Evolutionary conservation across 2,797 vertebrate genomes (phyloP), one percentile per base, ranked within the genome.

Genomic region (Ficedula albicollis): DNA sequence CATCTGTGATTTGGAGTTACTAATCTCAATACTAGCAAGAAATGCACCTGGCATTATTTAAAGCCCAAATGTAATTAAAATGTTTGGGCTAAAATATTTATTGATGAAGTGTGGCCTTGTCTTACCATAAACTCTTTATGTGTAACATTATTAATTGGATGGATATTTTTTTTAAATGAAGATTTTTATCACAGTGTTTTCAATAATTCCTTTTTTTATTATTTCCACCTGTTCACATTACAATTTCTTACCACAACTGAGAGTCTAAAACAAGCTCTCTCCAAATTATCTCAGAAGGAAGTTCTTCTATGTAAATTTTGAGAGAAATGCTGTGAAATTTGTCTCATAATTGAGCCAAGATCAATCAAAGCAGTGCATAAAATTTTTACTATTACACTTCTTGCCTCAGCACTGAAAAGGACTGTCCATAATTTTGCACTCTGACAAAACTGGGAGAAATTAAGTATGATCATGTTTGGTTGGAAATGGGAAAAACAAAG

Each of bases 401-500:
- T 94, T 90, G 23, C 51, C n/a, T 55, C 32, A 46, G 43, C 54
- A 74, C 18, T 49, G 48, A 25, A 67, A 73, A 79, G 10, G 25
- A 23, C 12, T 22, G 14, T 34, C 38, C 34, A 26, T 17, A 30
- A 4, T n/a, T 80, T 68, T 25, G 23, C 36, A 32, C 17, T 72
- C 16, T 54, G 52, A 56, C 7, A 49, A 89, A 93, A 82, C 43
- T 11, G 13, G 19, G 63, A 68, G 20, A 39, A 93, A 94, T 44
- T 26, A 32, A 43, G 2, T 5, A 27, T 2, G 21, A 7, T 5
- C 9, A 2, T 9, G 30, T 9, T 7, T n/a, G 7, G 14, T 36
- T 63, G 74, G 59, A 67, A 74, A 49, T 0, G 18, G 32, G 19
- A 22, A 32, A 76, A 81, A 32, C 9, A 62, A 63, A 62, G 3